Conservation (phyloP, 1,140 invertebrate species). For the Drosophila sulfurigaster region DNA sequence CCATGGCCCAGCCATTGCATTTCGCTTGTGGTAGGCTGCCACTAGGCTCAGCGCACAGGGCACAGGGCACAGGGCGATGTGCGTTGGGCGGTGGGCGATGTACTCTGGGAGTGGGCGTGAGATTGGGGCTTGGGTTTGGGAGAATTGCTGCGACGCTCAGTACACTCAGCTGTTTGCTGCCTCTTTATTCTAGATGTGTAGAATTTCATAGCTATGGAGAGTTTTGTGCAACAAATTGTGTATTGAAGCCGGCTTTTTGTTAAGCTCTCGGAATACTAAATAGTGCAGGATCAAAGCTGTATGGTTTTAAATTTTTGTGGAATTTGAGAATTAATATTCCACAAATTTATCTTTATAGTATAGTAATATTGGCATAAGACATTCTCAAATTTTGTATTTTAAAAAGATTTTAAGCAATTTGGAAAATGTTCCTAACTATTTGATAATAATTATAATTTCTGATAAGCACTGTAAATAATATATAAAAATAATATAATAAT, state of each 20-base stretch:
- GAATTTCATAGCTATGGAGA: conserved; percentile 53
- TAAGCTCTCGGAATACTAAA: not conserved
- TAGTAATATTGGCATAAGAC: no score
- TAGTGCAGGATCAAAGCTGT: not conserved
- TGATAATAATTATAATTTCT: no score
- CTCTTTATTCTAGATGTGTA: conserved; percentile 54
- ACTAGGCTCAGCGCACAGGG: not conserved
- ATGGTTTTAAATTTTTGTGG: not conserved
- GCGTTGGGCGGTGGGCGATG: not conserved
- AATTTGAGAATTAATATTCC: no score
- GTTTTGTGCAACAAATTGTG: conserved; percentile 69
- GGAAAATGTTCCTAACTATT: no score
- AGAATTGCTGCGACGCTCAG: conserved; percentile 15
- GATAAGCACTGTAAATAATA: no score
- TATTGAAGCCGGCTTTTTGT: conserved; percentile 63
- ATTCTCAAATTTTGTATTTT: no score
- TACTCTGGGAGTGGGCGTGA: conserved; percentile 1
- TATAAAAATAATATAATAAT: no score
- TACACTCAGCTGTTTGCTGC: conserved; percentile 64
- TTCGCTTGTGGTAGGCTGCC: conserved; percentile 73
- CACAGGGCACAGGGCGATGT: not conserved
- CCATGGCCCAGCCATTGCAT: conserved; percentile 72
- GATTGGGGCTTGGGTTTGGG: conserved; percentile 1
- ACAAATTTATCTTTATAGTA: no score
- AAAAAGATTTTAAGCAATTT: no score